Conservation (phyloP, 2,888 invertebrate genomes). For the Plebejus argus region DNA sequence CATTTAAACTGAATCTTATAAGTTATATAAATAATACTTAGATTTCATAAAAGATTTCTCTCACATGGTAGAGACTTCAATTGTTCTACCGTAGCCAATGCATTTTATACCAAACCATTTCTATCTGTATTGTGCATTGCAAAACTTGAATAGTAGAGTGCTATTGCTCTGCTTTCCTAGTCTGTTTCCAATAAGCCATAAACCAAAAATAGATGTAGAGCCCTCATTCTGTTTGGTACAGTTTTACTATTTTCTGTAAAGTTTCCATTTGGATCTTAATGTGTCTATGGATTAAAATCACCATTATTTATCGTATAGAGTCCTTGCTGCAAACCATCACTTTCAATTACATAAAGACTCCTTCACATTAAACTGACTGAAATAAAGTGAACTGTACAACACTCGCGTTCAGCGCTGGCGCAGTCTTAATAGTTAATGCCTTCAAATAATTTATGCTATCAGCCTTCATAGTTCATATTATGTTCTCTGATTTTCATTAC, state of each 20-base stretch:
- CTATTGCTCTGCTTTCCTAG: constrained; percentile 11
- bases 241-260: not conserved
- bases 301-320: not conserved
- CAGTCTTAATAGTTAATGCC: no score
- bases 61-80: not conserved
- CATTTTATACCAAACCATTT: not conserved
- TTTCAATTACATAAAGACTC: no score
- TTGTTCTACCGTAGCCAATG: not conserved
- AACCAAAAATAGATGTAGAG: not conserved
- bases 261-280: not conserved
- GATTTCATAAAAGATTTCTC: not conserved
- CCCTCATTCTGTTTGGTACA: not conserved
- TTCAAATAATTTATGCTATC: not conserved
- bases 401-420: no score
- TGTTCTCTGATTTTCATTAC: not conserved
- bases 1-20: not conserved
- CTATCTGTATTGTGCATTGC: not conserved
- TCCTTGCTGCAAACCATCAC: not conserved
- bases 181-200: constrained; percentile 8
- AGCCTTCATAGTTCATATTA: not conserved
- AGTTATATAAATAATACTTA: not conserved
- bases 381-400: no score
- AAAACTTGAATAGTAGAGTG: not conserved
- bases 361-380: no score
- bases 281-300: not conserved